Evolutionary conservation across 2,113 vertebrate species (phyloP).

Genomic region (Illadopsis cleaveri): DNA sequence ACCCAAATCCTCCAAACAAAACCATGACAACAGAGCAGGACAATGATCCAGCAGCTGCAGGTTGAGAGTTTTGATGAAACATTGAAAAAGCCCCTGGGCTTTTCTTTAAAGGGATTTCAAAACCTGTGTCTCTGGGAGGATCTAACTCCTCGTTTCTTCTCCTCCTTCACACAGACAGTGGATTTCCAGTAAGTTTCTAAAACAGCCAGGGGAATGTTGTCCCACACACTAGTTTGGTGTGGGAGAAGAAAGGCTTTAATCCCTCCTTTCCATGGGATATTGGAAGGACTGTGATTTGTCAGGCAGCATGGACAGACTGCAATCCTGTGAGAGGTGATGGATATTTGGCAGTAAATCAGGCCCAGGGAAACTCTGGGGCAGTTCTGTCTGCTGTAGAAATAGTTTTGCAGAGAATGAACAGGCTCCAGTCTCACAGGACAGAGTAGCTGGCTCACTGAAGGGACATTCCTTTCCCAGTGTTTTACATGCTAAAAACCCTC

Average conservation of each 20-base stretch:
- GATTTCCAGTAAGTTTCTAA: background rate
- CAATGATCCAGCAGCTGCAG: background rate
- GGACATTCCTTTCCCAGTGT: background rate
- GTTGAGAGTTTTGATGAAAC: background rate
- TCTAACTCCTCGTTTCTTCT: background rate
- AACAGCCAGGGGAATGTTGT: background rate
- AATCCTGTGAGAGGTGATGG: background rate
- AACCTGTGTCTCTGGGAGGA: background rate
- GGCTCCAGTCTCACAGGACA: background rate
- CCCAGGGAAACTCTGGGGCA: background rate
- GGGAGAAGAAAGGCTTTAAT: background rate
- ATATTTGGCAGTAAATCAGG: background rate
- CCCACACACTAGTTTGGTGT: background rate
- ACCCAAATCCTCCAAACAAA: background rate
- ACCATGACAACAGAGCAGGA: background rate
- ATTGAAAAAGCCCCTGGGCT: background rate
- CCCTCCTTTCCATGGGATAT: background rate
- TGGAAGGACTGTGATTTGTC: background rate
- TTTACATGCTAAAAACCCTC: background rate
- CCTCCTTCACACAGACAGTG: background rate
- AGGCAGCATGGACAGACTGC: background rate
- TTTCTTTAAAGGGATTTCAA: background rate
- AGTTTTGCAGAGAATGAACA: background rate
- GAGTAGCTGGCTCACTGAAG: background rate
- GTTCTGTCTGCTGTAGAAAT: background rate